Evolutionary conservation across 1,140 invertebrate genomes (phyloP).

Genomic region (Anastatus disparis): DNA sequence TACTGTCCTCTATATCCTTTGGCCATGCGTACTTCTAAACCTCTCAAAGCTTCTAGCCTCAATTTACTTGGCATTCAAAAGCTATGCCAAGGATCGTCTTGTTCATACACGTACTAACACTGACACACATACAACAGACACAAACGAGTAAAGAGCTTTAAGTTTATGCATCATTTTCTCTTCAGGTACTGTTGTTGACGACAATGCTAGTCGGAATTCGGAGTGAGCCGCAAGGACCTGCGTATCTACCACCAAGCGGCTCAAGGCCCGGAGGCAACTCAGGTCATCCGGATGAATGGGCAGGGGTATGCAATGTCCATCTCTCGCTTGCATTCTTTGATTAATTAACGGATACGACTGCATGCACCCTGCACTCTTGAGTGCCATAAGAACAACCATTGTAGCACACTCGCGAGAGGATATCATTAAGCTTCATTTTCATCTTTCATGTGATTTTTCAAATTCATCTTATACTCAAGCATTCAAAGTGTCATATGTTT

Average conservation of each 20-base stretch:
- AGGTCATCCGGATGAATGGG: conserved; percentile 65
- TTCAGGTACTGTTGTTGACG: conserved; percentile 54
- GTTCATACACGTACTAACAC: not conserved
- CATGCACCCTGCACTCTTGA: no score
- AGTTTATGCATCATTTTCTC: conserved; percentile 43
- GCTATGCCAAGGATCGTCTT: conserved; percentile 17
- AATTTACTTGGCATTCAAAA: conserved; percentile 27
- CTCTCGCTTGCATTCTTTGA: conserved; percentile 43
- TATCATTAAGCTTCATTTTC: no score
- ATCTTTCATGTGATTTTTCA: no score
- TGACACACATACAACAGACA: no score
- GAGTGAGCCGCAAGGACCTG: conserved; percentile 64
- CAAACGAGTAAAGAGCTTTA: conserved; percentile 17
- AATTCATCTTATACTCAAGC: no score
- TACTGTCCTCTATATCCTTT: not conserved
- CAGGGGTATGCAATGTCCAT: conserved; percentile 56
- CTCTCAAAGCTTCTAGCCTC: conserved; percentile 12
- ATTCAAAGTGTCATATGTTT: no score
- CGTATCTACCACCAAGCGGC: conserved; percentile 68
- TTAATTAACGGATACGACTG: no score
- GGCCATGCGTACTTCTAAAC: not conserved
- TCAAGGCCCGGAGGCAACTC: conserved; percentile 17
- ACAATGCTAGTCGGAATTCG: conserved; percentile 57
- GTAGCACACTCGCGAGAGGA: no score
- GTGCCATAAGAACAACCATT: no score